Percentiles rank a stretch among this genome's conserved stretches.
phyloP scores from a whole-genome alignment of 1,140 invertebrate species.

The Phortica variegata region DNA sequence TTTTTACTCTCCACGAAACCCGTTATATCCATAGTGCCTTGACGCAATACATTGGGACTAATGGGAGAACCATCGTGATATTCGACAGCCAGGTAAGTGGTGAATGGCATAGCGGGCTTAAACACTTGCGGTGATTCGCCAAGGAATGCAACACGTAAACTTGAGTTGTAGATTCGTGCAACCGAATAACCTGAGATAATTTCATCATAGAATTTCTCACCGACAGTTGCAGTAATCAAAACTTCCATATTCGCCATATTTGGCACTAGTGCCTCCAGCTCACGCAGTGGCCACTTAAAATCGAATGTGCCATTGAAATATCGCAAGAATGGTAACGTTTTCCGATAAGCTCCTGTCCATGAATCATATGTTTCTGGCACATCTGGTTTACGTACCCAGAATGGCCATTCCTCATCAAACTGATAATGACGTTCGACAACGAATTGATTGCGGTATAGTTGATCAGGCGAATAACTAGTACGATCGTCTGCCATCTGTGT shows the following conservation, averaged over 20 bases:
- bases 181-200: constrained; percentile 83
- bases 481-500: constrained; percentile 34
- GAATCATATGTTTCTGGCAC: constrained; percentile 34
- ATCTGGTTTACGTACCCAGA: constrained; percentile 70
- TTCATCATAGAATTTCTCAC: constrained; percentile 86
- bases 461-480: constrained; percentile 35
- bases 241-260: constrained; percentile 77
- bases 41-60: constrained; percentile 59
- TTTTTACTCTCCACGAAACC: constrained; percentile 61
- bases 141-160: constrained; percentile 77
- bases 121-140: constrained; percentile 90
- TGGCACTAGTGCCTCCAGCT: constrained; percentile 69
- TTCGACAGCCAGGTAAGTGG: constrained; percentile 68
- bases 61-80: constrained; percentile 77
- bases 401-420: constrained; percentile 76
- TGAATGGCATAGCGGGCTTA: constrained; percentile 83
- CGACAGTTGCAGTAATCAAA: constrained; percentile 83
- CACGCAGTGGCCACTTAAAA: constrained; percentile 81
- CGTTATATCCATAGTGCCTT: constrained; percentile 64
- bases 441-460: constrained; percentile 59
- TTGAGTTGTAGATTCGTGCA: constrained; percentile 84
- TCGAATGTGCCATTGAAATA: constrained; percentile 84
- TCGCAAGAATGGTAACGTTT: constrained; percentile 67
- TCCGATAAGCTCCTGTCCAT: constrained; percentile 56
- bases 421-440: constrained; percentile 71